Evolutionary conservation across 2,888 invertebrate species (phyloP).

Genomic region (Dynastes grantii): DNA sequence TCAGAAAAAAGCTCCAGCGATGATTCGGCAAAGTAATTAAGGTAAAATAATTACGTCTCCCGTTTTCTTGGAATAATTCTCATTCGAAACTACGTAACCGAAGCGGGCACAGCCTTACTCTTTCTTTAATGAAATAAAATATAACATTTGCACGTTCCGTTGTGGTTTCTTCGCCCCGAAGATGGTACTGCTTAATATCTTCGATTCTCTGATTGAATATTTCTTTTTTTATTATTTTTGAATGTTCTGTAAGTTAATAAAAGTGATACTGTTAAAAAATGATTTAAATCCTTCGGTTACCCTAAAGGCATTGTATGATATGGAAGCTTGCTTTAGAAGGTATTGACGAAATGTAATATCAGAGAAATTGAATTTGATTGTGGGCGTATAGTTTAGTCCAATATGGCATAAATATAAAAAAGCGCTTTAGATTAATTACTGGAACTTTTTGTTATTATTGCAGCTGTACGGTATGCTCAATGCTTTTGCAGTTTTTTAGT

Average conservation of each 20-base stretch:
- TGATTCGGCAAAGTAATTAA: conserved; percentile 46
- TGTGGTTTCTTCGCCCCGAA: conserved; percentile 30
- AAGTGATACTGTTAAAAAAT: not conserved
- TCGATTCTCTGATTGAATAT: conserved; percentile 38
- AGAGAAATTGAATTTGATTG: no score
- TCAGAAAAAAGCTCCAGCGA: conserved; percentile 36
- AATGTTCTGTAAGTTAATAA: conserved; percentile 1
- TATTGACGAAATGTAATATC: no score
- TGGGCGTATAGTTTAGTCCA: no score
- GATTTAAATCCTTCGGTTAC: no score
- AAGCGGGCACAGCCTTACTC: conserved; percentile 5
- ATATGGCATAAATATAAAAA: no score
- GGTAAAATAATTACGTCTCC: conserved; percentile 41
- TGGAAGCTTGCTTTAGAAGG: no score
- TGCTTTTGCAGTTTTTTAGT: no score
- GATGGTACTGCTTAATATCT: conserved; percentile 51
- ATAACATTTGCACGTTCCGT: conserved; percentile 37
- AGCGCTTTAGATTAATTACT: no score
- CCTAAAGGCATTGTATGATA: no score
- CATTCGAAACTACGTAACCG: conserved; percentile 18
- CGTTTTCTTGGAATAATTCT: conserved; percentile 41
- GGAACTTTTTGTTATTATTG: no score
- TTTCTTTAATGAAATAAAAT: conserved; percentile 38
- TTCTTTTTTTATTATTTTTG: conserved; percentile 17
- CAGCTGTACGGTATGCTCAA: no score